These are phyloP conservation scores for Pituophis catenifer DNA, from an alignment of 2,113 vertebrate genomes.

Conservation along the genomic window DNA sequence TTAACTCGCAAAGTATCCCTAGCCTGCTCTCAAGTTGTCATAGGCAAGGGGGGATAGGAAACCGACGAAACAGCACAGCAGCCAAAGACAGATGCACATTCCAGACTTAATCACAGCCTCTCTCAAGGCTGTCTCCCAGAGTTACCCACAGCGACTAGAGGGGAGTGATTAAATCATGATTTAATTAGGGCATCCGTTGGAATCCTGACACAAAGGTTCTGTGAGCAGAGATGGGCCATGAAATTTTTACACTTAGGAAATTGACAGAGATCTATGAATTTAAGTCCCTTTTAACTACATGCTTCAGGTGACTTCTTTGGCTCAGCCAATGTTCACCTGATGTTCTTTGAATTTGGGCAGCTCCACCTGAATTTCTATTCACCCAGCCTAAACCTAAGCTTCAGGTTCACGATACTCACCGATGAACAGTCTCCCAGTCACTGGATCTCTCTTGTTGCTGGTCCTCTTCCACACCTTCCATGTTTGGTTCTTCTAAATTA, in stretches of 20 bases:
- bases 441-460: constrained; percentile 73
- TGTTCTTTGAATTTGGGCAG: not conserved
- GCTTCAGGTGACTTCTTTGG: not conserved
- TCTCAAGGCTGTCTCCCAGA: no score
- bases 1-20: no score
- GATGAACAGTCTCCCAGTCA: constrained; percentile 91
- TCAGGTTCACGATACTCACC: constrained; percentile 67
- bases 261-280: not conserved
- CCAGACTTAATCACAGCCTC: no score
- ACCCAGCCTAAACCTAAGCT: not conserved
- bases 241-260: not conserved
- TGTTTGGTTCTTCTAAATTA: constrained; percentile 78
- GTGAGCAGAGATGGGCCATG: not conserved
- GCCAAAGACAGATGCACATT: no score
- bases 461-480: constrained; percentile 67
- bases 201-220: not conserved
- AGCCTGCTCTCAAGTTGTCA: no score
- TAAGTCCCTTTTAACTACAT: not conserved
- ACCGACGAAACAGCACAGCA: no score
- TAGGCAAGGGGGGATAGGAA: no score
- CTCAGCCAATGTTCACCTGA: not conserved
- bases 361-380: not conserved
- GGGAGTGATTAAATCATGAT: no score
- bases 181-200: no score
- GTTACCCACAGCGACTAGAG: no score